Conservation (phyloP, 64 coral and sea anemone species). For the Stichodactyla mertensii region DNA sequence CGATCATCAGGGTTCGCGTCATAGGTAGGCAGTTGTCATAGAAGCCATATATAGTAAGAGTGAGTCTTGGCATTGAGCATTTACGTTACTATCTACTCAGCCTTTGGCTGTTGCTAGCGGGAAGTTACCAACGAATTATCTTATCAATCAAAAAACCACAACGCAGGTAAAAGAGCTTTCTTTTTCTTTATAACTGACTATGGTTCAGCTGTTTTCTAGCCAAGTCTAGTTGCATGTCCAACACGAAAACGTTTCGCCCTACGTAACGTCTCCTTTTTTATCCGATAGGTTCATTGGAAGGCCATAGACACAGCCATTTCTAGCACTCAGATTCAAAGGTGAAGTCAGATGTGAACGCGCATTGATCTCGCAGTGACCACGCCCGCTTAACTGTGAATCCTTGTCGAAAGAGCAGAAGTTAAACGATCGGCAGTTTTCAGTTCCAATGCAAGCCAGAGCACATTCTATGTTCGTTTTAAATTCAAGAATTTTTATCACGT, state of each 20-base stretch:
- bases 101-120: too few species aligned
- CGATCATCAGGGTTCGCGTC: too few species aligned
- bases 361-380: background rate
- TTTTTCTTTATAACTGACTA: too few species aligned
- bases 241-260: background rate
- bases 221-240: background rate
- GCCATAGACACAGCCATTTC: background rate
- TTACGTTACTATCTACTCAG: too few species aligned
- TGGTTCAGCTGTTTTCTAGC: background rate
- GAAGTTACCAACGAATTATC: too few species aligned
- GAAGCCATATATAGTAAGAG: too few species aligned
- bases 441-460: background rate
- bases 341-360: background rate
- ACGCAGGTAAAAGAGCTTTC: background rate
- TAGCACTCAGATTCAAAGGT: background rate
- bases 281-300: background rate
- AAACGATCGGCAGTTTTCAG: conserved; percentile 12
- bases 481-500: background rate
- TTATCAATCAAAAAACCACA: too few species aligned
- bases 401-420: background rate
- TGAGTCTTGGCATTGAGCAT: too few species aligned
- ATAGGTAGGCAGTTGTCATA: too few species aligned
- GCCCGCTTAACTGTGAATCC: background rate
- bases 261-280: background rate
- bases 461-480: background rate